These are phyloP conservation scores for Hirtodrosophila trivittata DNA, from an alignment of 2,888 invertebrate species.

Conservation along the genomic window DNA sequence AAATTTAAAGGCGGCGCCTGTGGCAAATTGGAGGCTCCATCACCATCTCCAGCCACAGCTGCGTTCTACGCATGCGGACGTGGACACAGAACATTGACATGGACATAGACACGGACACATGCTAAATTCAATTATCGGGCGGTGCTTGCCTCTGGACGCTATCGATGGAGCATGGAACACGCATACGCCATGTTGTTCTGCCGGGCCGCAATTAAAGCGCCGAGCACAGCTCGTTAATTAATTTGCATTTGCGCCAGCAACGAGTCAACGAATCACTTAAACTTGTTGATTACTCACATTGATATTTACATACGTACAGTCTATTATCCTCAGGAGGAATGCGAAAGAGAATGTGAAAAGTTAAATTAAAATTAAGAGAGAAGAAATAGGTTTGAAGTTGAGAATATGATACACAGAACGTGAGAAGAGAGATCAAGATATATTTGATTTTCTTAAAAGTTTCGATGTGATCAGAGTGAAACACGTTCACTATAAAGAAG, in stretches of 20 bases:
- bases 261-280: conserved; percentile 33
- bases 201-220: conserved; percentile 69
- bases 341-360: background rate
- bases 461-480: too few relatives aligned
- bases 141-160: conserved; percentile 14
- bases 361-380: too few relatives aligned
- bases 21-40: conserved; percentile 68
- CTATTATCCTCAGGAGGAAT: background rate
- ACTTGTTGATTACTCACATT: conserved; percentile 66
- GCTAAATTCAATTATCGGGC: conserved; percentile 70
- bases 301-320: conserved; percentile 11
- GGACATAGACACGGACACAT: conserved; percentile 29
- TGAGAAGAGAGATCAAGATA: too few relatives aligned
- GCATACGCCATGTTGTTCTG: conserved; percentile 65
- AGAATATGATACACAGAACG: too few relatives aligned
- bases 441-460: too few relatives aligned
- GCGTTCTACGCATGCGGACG: conserved; percentile 57
- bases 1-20: conserved; percentile 71
- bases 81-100: conserved; percentile 26
- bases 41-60: conserved; percentile 45
- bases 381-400: too few relatives aligned
- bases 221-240: conserved; percentile 64
- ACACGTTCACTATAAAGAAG: too few relatives aligned
- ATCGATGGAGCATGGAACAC: conserved; percentile 55
- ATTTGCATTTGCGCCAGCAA: conserved; percentile 68